Percentiles rank a stretch among this genome's conserved stretches.
phyloP scores from a whole-genome alignment of 2,113 vertebrate species.

The Tauraco erythrolophus region DNA sequence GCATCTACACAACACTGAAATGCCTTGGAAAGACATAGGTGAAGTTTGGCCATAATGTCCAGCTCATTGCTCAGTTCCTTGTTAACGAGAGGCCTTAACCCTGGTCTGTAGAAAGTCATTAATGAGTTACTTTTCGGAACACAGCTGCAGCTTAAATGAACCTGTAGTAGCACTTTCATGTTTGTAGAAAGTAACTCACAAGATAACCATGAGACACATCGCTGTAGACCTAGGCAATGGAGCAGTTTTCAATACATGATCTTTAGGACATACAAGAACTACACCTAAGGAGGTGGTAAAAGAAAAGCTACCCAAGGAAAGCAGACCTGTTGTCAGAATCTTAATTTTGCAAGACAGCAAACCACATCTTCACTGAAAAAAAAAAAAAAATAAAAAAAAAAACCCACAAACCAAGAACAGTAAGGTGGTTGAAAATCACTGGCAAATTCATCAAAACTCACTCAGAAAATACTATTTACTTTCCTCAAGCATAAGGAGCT shows the following conservation, averaged over 20 bases:
- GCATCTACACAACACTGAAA: accelerated
- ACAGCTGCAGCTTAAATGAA: neutral
- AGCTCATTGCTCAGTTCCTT: neutral
- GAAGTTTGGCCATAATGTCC: neutral
- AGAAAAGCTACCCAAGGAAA: neutral
- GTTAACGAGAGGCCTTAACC: neutral
- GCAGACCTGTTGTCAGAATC: neutral
- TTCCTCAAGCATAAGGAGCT: neutral
- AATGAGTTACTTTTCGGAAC: neutral
- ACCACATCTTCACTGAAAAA: neutral
- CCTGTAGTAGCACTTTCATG: neutral
- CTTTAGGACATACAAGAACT: neutral
- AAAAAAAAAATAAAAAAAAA: no score
- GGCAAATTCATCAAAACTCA: neutral
- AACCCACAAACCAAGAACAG: no score
- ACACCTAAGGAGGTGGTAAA: neutral
- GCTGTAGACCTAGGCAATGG: neutral
- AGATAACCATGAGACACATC: neutral
- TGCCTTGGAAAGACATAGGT: neutral
- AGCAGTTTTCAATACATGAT: neutral
- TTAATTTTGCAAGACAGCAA: neutral
- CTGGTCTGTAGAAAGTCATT: neutral
- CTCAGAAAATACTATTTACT: neutral
- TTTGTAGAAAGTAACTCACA: neutral
- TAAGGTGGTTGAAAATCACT: neutral